Base-by-base conservation (phyloP, 2,113 vertebrate species). In the Ivindomyrus marchei region DNA sequence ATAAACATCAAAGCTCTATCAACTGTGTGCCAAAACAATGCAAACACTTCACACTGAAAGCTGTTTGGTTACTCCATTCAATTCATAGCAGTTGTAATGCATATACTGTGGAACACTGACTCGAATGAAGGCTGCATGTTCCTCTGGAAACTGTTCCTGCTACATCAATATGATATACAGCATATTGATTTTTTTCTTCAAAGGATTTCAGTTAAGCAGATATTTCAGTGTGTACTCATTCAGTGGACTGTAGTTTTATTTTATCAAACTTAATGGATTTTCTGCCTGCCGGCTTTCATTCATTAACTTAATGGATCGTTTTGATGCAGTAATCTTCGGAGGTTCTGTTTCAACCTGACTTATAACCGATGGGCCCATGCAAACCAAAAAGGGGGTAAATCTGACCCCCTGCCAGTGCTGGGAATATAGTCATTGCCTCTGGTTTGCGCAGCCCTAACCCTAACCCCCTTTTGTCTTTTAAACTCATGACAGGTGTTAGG, bases 281-380 rank as follows among this genome's bases (percentile, higher is more conserved):
- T 58, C 27, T 36, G 21, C 52, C 56, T 47, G 42, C n/a, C 27
- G 88, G 53, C 88, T 74, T 46, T 89, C 62, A 17, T 36, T 74
- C 24, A 74, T 89, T 74, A 74, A 89, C 36, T 87, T 36, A 87
- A 56, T 87, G 31, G 86, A 87, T 56, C 31, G 39, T 56, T 56
- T 87, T 53, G 47, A 86, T 86, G 45, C 74, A 39, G 74, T 42
- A 42, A 80, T 80, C 31, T 42, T 80, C 36, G 31, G 15, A 42
- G 10, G 74, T 19, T 80, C 46, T 50, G 45, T 47, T 86, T 86
- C 47, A 49, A 13, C 47, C 21, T 85, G 84, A 85, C 4, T 85
- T 85, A 10, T 49, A n/a, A n/a, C 47, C 11, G 10, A 27, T 1
- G 4, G n/a, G 8, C 21, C 46, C 10, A 5, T 86, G 24, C n/a